Percentiles rank a stretch among this genome's conserved stretches.
These are phyloP conservation scores for Crypturellus tataupa DNA, from an alignment of 2,797 vertebrate species.

Conservation along the genomic window DNA sequence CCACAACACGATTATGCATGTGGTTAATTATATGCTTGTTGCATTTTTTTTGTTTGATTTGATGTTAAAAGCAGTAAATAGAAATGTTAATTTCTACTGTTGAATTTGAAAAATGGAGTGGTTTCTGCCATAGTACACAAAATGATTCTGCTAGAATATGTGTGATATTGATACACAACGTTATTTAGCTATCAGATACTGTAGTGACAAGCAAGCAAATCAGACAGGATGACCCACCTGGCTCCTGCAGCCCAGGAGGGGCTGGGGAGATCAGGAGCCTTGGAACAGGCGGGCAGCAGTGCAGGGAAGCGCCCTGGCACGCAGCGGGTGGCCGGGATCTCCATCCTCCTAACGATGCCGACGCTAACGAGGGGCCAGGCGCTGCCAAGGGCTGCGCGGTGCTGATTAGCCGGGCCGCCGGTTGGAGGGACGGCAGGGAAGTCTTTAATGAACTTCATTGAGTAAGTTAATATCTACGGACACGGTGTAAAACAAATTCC, in stretches of 20 bases:
- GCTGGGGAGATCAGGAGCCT: neutral
- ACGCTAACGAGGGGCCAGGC: neutral
- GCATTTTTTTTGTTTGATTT: neutral
- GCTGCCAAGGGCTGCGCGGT: neutral
- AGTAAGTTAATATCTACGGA: neutral
- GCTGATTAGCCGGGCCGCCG: neutral
- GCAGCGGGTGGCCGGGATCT: neutral
- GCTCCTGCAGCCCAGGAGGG: neutral
- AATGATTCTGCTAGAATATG: no score
- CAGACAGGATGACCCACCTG: neutral
- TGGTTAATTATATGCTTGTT: neutral
- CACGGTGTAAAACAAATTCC: neutral
- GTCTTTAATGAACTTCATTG: neutral
- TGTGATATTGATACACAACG: neutral
- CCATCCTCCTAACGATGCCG: neutral
- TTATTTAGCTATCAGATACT: neutral
- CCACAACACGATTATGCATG: rapidly evolving
- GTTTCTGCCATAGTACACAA: neutral
- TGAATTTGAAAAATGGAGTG: neutral
- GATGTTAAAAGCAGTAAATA: neutral
- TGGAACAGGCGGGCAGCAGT: neutral
- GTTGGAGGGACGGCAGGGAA: neutral
- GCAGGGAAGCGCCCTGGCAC: neutral
- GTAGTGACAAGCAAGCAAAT: neutral
- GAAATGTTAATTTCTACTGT: neutral